Base-by-base conservation (phyloP, 2,888 invertebrate genomes). In the Bugula neritina region DNA sequence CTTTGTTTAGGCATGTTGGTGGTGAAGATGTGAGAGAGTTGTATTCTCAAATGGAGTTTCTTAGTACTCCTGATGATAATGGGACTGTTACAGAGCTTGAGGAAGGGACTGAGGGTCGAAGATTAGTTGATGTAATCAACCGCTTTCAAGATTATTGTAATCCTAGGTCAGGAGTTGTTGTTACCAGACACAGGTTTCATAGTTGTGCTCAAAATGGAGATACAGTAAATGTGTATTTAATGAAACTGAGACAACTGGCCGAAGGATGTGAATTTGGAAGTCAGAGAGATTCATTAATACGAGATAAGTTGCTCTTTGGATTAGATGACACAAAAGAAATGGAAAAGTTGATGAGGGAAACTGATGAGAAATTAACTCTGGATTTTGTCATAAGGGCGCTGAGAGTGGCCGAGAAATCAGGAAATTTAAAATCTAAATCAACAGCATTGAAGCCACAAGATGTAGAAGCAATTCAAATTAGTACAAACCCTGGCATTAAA, bases 261-360 rank as follows among this genome's bases (percentile, higher is more conserved):
- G 57, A 57, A n/a, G 23, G 27, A 5, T 5, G 57, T 57, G 27
- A 57, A 17, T 57, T 57, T 57, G 57, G 57, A 13, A 27, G 23
- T 57, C 57, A 57, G 23, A 21, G 57, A 25, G 57, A 57, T 23
- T 57, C 57, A 5, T n/a, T 57, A 27, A 57, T 57, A 3, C 5
- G 57, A 27, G 57, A 57, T 57, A 57, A 57, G 27, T 23, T 21
- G n/a, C 27, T 57, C 3, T 57, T 57, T 57, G 57, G 57, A 23
- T 23, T 57, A 5, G 57, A 57, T 57, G 27, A 57, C 27, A 27
- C 27, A 5, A 57, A 57, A 57, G 5, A 3, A 17, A 57, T 3
- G 23, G 57, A 57, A 17, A 21, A 27, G n/a, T 57, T 57, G 27
- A 57, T 57, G 43, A 5, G 17, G 43, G 43, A 43, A 43, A 10